Conservation (phyloP, 2,888 invertebrate species). For the Noctua pronuba region DNA sequence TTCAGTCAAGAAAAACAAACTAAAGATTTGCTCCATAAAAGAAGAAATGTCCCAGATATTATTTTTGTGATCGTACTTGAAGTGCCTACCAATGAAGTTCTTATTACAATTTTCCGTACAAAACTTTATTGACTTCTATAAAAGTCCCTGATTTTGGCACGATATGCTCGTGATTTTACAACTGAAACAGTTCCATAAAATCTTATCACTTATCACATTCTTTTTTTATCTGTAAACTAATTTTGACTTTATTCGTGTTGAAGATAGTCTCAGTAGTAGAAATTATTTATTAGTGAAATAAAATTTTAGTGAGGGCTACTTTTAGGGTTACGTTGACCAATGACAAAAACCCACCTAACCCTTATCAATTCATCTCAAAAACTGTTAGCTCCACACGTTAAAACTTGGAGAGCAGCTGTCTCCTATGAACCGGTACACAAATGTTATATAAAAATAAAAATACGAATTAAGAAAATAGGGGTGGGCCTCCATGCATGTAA, state of each 20-base stretch:
- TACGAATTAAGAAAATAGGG: background rate
- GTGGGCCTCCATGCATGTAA: too few species aligned
- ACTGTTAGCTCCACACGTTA: background rate
- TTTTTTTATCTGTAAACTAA: background rate
- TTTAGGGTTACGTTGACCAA: background rate
- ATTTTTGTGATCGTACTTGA: slow-evolving; percentile 33
- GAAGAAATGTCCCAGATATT: slow-evolving; percentile 23
- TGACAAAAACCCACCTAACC: background rate
- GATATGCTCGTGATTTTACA: slow-evolving; percentile 41
- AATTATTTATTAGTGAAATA: background rate
- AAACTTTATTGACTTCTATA: slow-evolving; percentile 50
- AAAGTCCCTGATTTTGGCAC: slow-evolving; percentile 45
- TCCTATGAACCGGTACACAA: background rate
- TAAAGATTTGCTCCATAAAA: slow-evolving; percentile 26
- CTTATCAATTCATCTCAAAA: background rate
- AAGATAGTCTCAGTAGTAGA: background rate
- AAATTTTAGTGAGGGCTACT: background rate
- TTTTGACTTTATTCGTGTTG: slow-evolving; percentile 9
- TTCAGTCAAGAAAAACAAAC: slow-evolving; percentile 32
- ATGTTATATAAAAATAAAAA: background rate
- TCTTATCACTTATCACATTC: slow-evolving; percentile 37
- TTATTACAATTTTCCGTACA: slow-evolving; percentile 49
- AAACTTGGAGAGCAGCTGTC: background rate
- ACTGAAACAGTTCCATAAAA: slow-evolving; percentile 41
- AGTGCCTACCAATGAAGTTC: slow-evolving; percentile 42